A percentile compares a stretch with the other conserved stretches of the same genome.
phyloP scores from a whole-genome alignment of 2,797 vertebrate species.

The Clarias pachynema region DNA sequence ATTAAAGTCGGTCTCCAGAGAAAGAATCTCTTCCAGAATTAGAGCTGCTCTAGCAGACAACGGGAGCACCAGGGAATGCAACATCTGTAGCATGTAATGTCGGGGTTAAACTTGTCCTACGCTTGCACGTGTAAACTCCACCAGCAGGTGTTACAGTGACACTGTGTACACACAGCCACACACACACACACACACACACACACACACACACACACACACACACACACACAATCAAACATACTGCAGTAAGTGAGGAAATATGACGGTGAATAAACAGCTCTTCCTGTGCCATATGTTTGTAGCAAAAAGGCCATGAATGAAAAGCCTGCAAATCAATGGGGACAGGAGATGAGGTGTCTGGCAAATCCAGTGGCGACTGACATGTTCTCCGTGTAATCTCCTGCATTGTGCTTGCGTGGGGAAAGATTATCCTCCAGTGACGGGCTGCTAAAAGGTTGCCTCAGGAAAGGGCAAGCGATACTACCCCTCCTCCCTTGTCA shows the following conservation, averaged over 20 bases:
- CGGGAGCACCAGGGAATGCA: constrained; percentile 70
- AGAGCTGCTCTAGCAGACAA: constrained; percentile 70
- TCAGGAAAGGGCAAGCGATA: constrained; percentile 58
- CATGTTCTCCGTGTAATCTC: constrained; percentile 80
- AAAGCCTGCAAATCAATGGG: constrained; percentile 78
- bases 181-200: constrained; percentile 32
- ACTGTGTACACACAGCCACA: constrained; percentile 51
- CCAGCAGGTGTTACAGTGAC: constrained; percentile 75
- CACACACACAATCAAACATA: constrained; percentile 25
- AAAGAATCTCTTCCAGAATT: constrained; percentile 73
- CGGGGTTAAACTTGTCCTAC: constrained; percentile 75
- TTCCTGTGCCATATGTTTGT: constrained; percentile 65
- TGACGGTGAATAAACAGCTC: constrained; percentile 60
- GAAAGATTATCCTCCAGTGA: constrained; percentile 80
- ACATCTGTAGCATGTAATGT: constrained; percentile 74
- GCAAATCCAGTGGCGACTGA: constrained; percentile 79
- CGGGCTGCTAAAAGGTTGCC: constrained; percentile 77
- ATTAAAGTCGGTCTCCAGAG: constrained; percentile 76
- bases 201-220: constrained; percentile 33
- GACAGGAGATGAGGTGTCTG: constrained; percentile 78
- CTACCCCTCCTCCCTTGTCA: constrained; percentile 73
- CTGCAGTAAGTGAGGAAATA: constrained; percentile 50
- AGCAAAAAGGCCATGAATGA: constrained; percentile 77
- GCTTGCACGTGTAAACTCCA: constrained; percentile 69
- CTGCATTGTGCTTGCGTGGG: constrained; percentile 75